Conservation (phyloP, 2,113 vertebrate genomes). For the Spilogale gracilis region DNA sequence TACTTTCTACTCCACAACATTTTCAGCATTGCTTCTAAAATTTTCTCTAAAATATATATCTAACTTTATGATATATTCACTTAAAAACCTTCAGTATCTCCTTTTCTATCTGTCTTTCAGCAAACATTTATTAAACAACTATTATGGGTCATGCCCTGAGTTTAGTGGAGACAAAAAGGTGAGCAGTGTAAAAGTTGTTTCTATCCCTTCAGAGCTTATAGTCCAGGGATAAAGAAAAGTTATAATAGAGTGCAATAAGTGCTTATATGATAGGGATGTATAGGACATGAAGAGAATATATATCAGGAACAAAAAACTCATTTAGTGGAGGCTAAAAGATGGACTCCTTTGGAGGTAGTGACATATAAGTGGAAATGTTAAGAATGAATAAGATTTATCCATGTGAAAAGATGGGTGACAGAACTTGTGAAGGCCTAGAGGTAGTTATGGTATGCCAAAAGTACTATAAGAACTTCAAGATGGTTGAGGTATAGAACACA, state of each 20-base stretch:
- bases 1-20: not conserved
- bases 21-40: not conserved
- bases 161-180: not conserved
- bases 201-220: not conserved
- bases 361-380: not conserved
- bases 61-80: not conserved
- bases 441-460: not conserved
- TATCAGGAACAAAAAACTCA: not conserved
- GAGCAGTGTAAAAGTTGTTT: not conserved
- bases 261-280: not conserved
- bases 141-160: not conserved
- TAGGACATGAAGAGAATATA: not conserved
- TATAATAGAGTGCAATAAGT: not conserved
- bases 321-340: not conserved
- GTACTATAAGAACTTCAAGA: not conserved
- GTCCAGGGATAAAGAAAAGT: not conserved
- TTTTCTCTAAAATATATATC: not conserved
- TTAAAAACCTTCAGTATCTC: not conserved
- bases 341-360: not conserved
- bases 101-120: not conserved
- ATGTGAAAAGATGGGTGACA: not conserved
- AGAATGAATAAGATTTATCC: not conserved
- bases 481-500: not conserved
- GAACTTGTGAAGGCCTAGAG: not conserved
- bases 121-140: not conserved